phyloP scores from a whole-genome alignment of 1,140 invertebrate species.

The Drosophila ohnishii region DNA sequence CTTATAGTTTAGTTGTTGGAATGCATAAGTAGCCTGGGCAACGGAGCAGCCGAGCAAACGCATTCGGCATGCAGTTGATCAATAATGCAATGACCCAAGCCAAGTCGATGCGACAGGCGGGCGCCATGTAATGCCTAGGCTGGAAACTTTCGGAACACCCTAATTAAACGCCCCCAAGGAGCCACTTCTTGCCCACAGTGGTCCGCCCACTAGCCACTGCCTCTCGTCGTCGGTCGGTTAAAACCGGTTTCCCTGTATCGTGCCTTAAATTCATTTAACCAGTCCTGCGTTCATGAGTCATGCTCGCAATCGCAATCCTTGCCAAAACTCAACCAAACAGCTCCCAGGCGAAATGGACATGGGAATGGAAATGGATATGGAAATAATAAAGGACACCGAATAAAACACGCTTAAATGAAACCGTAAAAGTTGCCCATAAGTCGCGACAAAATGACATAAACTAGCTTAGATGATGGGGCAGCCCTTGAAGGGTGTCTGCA shows the following conservation, averaged over 20 bases:
- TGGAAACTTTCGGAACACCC: slow-evolving; percentile 35
- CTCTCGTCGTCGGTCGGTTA: slow-evolving; percentile 15
- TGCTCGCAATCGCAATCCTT: slow-evolving; percentile 42
- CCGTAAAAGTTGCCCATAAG: slow-evolving; percentile 73
- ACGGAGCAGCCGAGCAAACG: slow-evolving; percentile 18
- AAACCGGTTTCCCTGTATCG: slow-evolving; percentile 59
- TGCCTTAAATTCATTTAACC: slow-evolving; percentile 72
- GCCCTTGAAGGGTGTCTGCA: slow-evolving; percentile 1
- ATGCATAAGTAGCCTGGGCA: slow-evolving; percentile 53
- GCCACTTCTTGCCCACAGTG: slow-evolving; percentile 1
- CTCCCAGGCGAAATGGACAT: slow-evolving; percentile 22
- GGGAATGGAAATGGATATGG: slow-evolving; percentile 7
- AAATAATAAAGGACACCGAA: slow-evolving; percentile 30
- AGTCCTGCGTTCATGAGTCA: slow-evolving; percentile 41
- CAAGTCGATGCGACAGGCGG: slow-evolving; percentile 31
- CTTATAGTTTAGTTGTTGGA: slow-evolving; percentile 9
- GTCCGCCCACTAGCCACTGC: slow-evolving; percentile 1
- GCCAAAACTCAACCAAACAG: slow-evolving; percentile 30
- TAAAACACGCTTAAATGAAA: slow-evolving; percentile 64
- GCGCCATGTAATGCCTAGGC: slow-evolving; percentile 63
- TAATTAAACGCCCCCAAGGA: slow-evolving; percentile 63
- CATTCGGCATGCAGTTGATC: slow-evolving; percentile 67
- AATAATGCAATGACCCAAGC: slow-evolving; percentile 73
- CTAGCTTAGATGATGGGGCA: slow-evolving; percentile 42
- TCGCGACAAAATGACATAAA: slow-evolving; percentile 73